These are phyloP conservation scores for Coenonympha glycerion DNA, from an alignment of 2,888 invertebrate genomes.

Conservation along the genomic window DNA sequence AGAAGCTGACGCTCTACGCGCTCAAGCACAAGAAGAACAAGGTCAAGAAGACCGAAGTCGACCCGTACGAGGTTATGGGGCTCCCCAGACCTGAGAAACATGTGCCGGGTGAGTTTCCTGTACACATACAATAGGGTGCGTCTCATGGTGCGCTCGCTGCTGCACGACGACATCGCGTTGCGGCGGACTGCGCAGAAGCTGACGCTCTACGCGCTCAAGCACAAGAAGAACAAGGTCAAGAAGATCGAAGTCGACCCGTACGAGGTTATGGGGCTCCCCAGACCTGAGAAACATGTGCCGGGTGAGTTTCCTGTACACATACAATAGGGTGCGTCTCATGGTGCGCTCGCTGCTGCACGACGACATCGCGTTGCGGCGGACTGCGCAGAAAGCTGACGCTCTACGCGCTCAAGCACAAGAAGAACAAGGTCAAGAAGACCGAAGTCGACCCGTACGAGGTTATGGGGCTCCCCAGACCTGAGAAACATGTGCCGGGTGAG, in stretches of 20 bases:
- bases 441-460: conserved; percentile 74
- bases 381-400: conserved; percentile 77
- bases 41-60: conserved; percentile 76
- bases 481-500: conserved; percentile 52
- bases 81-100: conserved; percentile 43
- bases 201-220: conserved; percentile 79
- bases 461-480: conserved; percentile 49
- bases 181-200: conserved; percentile 80
- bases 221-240: conserved; percentile 81
- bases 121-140: no score
- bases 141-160: conserved; percentile 78
- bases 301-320: conserved; percentile 46
- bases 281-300: conserved; percentile 48
- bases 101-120: conserved; percentile 47
- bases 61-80: conserved; percentile 70
- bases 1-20: conserved; percentile 77
- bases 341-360: conserved; percentile 82
- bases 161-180: conserved; percentile 87
- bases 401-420: conserved; percentile 82
- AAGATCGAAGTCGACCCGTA: conserved; percentile 78
- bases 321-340: conserved; percentile 79
- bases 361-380: conserved; percentile 85
- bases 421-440: conserved; percentile 78
- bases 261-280: conserved; percentile 49
- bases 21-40: conserved; percentile 83